phyloP scores from a whole-genome alignment of 1,140 invertebrate species.

The Aricia agestis region DNA sequence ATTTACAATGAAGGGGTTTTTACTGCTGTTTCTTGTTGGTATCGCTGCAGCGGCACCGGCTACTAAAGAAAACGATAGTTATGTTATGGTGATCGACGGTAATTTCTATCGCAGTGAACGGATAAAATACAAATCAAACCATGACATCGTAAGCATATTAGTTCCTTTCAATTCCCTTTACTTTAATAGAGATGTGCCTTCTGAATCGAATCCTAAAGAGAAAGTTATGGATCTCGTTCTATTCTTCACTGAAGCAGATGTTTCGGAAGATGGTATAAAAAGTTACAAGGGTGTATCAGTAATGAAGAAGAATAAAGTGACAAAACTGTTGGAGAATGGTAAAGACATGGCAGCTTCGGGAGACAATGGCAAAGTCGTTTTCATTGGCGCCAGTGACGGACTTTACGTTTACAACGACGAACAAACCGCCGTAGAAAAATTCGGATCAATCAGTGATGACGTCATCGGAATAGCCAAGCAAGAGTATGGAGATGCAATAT shows the following conservation, averaged over 20 bases:
- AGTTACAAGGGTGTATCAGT: neutral
- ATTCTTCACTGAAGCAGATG: neutral
- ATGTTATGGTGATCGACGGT: too few relatives aligned
- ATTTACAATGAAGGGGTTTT: too few relatives aligned
- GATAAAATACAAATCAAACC: neutral
- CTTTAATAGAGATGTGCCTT: neutral
- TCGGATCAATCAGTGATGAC: conserved; percentile 17
- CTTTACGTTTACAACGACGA: conserved; percentile 22
- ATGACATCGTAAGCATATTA: neutral
- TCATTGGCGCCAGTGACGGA: conserved; percentile 19
- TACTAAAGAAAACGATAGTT: too few relatives aligned
- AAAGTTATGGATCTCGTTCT: neutral
- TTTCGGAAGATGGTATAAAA: neutral
- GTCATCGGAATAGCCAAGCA: conserved; percentile 21
- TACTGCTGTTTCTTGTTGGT: too few relatives aligned
- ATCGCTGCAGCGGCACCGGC: too few relatives aligned
- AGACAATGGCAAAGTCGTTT: conserved; percentile 16
- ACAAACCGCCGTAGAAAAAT: conserved; percentile 3
- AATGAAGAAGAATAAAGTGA: neutral
- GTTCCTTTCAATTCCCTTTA: neutral
- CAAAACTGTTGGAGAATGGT: conserved; percentile 12
- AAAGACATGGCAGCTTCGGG: conserved; percentile 17
- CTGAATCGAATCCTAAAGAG: neutral
- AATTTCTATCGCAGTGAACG: too few relatives aligned
- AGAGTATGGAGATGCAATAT: conserved; percentile 13